phyloP scores from a whole-genome alignment of 2,888 invertebrate species.

The Lasioglossum malachurum region DNA sequence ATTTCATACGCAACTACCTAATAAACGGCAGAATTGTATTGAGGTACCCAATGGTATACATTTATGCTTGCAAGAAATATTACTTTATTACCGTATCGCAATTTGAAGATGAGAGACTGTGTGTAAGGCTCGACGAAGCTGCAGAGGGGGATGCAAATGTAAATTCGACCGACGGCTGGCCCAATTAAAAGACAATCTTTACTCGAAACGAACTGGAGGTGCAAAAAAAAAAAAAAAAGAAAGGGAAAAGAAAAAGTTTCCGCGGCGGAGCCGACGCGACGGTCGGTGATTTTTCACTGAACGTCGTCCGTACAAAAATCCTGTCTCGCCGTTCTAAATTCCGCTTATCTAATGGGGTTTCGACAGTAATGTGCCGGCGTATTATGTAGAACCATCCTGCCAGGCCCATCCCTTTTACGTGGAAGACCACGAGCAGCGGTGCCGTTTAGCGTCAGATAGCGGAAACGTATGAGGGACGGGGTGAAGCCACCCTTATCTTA shows the following conservation, averaged over 20 bases:
- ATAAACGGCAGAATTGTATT: neutral
- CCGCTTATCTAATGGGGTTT: constrained; percentile 82
- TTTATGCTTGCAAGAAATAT: neutral
- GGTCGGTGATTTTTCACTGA: constrained; percentile 75
- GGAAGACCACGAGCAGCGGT: constrained; percentile 77
- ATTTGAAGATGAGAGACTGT: neutral
- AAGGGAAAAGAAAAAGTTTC: constrained; percentile 28
- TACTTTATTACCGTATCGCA: neutral
- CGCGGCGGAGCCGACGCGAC: constrained; percentile 26
- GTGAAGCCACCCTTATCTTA: constrained; percentile 83
- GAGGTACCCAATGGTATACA: neutral
- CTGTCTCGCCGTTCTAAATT: constrained; percentile 84
- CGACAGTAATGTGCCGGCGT: constrained; percentile 84
- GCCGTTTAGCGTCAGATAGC: constrained; percentile 85
- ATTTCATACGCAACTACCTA: no score
- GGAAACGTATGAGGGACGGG: constrained; percentile 84
- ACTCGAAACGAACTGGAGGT: constrained; percentile 17
- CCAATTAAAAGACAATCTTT: constrained; percentile 30
- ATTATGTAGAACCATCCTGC: constrained; percentile 82
- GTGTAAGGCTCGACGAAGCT: neutral
- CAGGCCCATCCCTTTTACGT: constrained; percentile 79
- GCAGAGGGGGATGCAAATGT: neutral
- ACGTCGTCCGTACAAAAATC: constrained; percentile 78
- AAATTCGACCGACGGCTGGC: neutral
- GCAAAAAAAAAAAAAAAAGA: neutral